phyloP scores from a whole-genome alignment of 2,888 invertebrate genomes.

The Erannis defoliaria region DNA sequence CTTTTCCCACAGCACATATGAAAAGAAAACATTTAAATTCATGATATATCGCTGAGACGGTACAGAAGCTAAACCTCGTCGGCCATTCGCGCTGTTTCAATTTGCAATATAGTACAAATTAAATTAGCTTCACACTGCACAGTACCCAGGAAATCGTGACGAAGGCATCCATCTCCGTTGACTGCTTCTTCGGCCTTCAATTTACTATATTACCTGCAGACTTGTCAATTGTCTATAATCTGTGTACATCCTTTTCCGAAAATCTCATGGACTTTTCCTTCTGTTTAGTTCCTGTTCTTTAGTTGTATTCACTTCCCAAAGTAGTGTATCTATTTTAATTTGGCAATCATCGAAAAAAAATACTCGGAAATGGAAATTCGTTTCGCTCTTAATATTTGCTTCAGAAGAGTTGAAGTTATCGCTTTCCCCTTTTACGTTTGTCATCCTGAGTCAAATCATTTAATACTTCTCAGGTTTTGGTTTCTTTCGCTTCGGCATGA shows the following conservation, averaged over 20 bases:
- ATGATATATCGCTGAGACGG: slow-evolving; percentile 33
- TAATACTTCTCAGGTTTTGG: not conserved
- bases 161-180: slow-evolving; percentile 51
- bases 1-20: slow-evolving; percentile 10
- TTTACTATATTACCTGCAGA: slow-evolving; percentile 10
- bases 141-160: slow-evolving; percentile 68
- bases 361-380: not conserved
- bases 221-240: slow-evolving; percentile 21
- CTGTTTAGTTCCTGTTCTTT: slow-evolving; percentile 8
- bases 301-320: slow-evolving; percentile 10
- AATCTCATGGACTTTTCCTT: slow-evolving; percentile 1
- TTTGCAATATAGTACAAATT: slow-evolving; percentile 70
- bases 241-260: slow-evolving; percentile 10
- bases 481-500: slow-evolving; percentile 11
- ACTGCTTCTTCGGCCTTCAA: slow-evolving; percentile 42
- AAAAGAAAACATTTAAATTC: slow-evolving; percentile 20
- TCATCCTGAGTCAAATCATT: slow-evolving; percentile 7
- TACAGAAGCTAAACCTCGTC: slow-evolving; percentile 51
- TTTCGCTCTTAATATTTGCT: slow-evolving; percentile 1
- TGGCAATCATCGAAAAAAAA: not conserved
- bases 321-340: not conserved
- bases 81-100: slow-evolving; percentile 60
- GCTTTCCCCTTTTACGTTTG: slow-evolving; percentile 5
- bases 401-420: not conserved
- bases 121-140: slow-evolving; percentile 61